Percentiles rank a stretch among this genome's conserved stretches.
phyloP scores from a whole-genome alignment of 37 sponge, comb jelly and placozoan genomes.

The Chondrilla cf. caribensis region DNA sequence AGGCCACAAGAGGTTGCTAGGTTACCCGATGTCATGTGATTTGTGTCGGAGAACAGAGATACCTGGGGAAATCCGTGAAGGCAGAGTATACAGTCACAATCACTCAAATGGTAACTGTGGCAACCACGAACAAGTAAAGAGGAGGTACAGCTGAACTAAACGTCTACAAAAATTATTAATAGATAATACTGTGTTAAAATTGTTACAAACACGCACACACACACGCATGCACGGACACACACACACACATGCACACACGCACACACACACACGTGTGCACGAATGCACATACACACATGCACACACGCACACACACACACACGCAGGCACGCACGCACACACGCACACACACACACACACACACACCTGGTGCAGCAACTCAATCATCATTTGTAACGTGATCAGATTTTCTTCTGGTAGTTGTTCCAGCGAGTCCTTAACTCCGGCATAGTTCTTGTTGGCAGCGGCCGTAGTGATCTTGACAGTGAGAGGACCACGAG shows the following conservation, averaged over 20 bases:
- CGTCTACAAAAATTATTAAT: too few relatives aligned
- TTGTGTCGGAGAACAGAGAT: conserved; percentile 27
- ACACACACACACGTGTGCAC: too few relatives aligned
- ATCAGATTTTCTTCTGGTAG: conserved; percentile 10
- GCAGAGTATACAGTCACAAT: not conserved
- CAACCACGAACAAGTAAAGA: too few relatives aligned
- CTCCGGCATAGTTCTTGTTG: conserved; percentile 15
- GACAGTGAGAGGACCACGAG: conserved; percentile 34
- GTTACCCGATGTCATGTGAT: conserved; percentile 72
- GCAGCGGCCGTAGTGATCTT: conserved; percentile 28
- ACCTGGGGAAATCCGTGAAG: conserved; percentile 33
- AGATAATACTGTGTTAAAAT: too few relatives aligned
- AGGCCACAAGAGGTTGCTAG: conserved; percentile 84
- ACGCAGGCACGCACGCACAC: too few relatives aligned
- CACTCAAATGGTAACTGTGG: too few relatives aligned
- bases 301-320: too few relatives aligned
- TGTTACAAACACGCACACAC: not conserved
- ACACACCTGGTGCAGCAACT: conserved; percentile 37
- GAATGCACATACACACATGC: too few relatives aligned
- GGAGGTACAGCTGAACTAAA: too few relatives aligned
- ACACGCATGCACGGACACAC: too few relatives aligned
- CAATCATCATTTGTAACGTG: conserved; percentile 45
- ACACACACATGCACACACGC: too few relatives aligned
- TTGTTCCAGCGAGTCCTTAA: not conserved
- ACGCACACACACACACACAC: too few relatives aligned